These are phyloP conservation scores for Oriolus oriolus DNA, from an alignment of 2,113 vertebrate species.

Conservation along the genomic window DNA sequence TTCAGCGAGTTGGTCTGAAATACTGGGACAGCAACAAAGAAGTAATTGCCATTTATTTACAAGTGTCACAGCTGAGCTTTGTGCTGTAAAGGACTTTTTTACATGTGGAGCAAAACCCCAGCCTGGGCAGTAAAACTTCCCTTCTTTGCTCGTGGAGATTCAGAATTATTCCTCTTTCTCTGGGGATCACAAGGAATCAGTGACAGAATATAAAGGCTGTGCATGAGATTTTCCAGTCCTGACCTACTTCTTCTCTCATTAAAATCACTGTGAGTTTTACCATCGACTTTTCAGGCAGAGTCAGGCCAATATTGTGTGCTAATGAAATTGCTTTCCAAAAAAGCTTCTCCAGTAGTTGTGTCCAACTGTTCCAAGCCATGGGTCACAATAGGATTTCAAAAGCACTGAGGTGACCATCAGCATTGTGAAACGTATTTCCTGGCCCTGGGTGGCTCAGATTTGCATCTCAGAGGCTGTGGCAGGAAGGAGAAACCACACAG, in stretches of 20 bases:
- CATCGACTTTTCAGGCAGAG: constrained; percentile 20
- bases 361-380: constrained; percentile 21
- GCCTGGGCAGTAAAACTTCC: background rate
- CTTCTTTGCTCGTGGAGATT: background rate
- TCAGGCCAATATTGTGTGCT: constrained; percentile 46
- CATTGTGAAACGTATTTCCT: background rate
- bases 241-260: constrained; percentile 63
- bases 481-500: background rate
- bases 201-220: constrained; percentile 37
- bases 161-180: constrained; percentile 5
- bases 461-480: background rate
- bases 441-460: background rate
- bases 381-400: constrained; percentile 7
- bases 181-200: constrained; percentile 20
- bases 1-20: background rate
- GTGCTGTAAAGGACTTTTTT: background rate
- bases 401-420: background rate
- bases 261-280: constrained; percentile 41
- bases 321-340: constrained; percentile 52
- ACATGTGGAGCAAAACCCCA: background rate
- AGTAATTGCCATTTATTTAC: background rate
- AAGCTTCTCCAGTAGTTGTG: constrained; percentile 24
- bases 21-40: background rate
- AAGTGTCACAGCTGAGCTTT: background rate
- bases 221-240: constrained; percentile 59